Conservation (phyloP, 2,797 vertebrate genomes). For the Catamblyrhynchus diadema region DNA sequence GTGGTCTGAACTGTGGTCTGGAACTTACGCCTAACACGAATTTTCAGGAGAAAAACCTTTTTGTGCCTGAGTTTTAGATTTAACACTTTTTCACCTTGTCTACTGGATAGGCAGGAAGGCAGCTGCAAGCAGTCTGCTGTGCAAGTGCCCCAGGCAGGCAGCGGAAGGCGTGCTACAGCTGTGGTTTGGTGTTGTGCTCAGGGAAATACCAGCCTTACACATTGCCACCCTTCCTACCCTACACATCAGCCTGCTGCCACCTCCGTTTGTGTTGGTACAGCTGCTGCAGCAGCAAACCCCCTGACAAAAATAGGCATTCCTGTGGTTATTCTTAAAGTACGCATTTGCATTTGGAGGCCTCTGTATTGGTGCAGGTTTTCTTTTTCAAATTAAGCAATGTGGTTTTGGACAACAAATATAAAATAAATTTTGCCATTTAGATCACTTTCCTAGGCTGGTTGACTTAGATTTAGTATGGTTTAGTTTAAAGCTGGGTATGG, state of each 20-base stretch:
- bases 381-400: background rate
- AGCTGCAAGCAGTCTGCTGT: background rate
- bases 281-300: background rate
- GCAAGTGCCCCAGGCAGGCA: background rate
- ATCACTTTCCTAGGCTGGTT: background rate
- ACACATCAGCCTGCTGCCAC: background rate
- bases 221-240: background rate
- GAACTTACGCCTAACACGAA: background rate
- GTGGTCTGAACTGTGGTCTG: background rate
- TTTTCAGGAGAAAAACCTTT: background rate
- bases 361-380: background rate
- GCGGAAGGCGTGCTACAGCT: constrained; percentile 39
- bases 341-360: background rate
- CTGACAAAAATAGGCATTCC: background rate
- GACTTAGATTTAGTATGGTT: background rate
- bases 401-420: background rate
- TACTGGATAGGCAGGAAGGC: background rate
- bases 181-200: constrained; percentile 16
- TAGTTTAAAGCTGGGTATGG: background rate
- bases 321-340: background rate
- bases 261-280: accelerated
- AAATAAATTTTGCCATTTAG: background rate
- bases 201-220: background rate
- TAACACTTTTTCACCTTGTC: background rate
- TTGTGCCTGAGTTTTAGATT: background rate